A percentile compares a stretch with the other conserved stretches of the same genome.
These are phyloP conservation scores for Ammodytes dubius DNA, from an alignment of 2,113 vertebrate genomes.

Conservation along the genomic window DNA sequence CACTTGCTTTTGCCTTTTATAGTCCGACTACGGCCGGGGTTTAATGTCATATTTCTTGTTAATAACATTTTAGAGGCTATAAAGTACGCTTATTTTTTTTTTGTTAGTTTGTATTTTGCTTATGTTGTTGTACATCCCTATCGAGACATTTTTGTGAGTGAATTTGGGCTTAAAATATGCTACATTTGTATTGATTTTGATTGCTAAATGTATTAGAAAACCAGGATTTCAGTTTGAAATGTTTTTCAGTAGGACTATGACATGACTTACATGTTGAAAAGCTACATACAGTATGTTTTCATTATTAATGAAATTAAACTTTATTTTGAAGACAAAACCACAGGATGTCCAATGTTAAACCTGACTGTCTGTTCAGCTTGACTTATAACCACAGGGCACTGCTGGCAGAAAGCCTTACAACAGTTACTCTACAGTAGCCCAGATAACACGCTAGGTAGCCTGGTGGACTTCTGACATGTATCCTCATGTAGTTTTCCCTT, in stretches of 20 bases:
- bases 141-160: too few species aligned
- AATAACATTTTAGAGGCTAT: too few species aligned
- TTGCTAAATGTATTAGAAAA: not conserved
- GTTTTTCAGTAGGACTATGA: not conserved
- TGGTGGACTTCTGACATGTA: not conserved
- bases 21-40: too few species aligned
- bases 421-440: not conserved
- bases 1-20: too few species aligned
- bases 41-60: too few species aligned
- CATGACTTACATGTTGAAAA: not conserved
- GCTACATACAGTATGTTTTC: not conserved
- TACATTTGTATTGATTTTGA: too few species aligned
- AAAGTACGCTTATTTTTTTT: too few species aligned
- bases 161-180: too few species aligned
- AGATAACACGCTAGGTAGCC: not conserved
- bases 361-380: not conserved
- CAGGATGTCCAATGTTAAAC: not conserved
- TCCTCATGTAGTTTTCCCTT: not conserved
- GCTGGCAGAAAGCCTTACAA: not conserved
- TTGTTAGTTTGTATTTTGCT: too few species aligned
- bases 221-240: not conserved
- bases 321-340: slow-evolving; percentile 52
- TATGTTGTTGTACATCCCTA: too few species aligned
- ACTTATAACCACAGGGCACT: not conserved
- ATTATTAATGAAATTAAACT: not conserved